Evolutionary conservation across 2,113 vertebrate genomes (phyloP).

Genomic region (Prietella phreatophila): DNA sequence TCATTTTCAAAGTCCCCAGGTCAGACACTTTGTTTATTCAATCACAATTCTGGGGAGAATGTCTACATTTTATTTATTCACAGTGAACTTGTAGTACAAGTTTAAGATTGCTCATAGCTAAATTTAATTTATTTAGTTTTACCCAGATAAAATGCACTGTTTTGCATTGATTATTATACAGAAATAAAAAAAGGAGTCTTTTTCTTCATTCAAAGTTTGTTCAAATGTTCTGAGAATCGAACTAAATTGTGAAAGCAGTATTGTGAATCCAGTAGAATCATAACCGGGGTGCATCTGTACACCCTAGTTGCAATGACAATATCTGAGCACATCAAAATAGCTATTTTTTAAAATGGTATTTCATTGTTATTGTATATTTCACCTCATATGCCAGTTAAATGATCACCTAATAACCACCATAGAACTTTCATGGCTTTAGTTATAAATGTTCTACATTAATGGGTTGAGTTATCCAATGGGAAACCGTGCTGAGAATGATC

Average conservation of each 20-base stretch:
- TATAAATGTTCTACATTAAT: no score
- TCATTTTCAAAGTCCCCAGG: no score
- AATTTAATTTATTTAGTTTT: no score
- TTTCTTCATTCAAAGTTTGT: background rate
- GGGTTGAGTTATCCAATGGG: background rate
- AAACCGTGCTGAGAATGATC: background rate
- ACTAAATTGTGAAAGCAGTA: background rate
- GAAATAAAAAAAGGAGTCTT: background rate
- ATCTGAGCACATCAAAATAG: background rate
- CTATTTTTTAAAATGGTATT: background rate
- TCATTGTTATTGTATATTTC: background rate
- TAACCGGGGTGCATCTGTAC: background rate
- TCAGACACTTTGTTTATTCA: no score
- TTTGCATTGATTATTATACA: no score
- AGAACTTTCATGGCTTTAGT: no score
- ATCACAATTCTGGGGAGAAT: no score
- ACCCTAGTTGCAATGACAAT: background rate
- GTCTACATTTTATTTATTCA: no score
- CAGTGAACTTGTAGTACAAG: no score
- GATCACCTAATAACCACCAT: background rate
- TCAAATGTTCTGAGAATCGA: background rate
- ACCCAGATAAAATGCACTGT: no score
- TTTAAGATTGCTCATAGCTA: no score
- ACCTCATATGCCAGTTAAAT: background rate
- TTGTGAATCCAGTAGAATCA: background rate